phyloP scores from a whole-genome alignment of 2,113 vertebrate genomes.

The Spermophilus dauricus region DNA sequence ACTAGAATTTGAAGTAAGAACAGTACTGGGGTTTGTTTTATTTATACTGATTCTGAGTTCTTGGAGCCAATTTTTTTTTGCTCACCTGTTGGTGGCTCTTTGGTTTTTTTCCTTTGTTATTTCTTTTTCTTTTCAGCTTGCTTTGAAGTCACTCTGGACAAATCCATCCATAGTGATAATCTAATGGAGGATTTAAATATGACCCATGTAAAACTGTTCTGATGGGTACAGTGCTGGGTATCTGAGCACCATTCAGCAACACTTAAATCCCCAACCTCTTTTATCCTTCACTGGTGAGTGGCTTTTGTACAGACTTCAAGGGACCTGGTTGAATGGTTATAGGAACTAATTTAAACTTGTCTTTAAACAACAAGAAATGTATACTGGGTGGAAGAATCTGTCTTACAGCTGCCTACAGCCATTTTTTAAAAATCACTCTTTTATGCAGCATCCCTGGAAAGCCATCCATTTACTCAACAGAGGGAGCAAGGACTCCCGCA shows the following conservation, averaged over 20 bases:
- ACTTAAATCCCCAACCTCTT: background rate
- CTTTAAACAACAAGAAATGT: slow-evolving; percentile 63
- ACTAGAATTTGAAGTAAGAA: background rate
- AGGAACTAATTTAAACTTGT: slow-evolving; percentile 63
- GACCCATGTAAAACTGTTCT: background rate
- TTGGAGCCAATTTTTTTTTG: background rate
- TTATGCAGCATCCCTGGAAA: slow-evolving; percentile 38
- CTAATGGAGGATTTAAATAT: background rate
- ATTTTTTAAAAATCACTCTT: slow-evolving; percentile 49
- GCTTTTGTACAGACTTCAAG: background rate
- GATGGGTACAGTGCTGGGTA: background rate
- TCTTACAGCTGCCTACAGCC: background rate
- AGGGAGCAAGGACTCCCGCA: slow-evolving; percentile 57
- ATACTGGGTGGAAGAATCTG: slow-evolving; percentile 21
- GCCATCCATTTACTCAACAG: slow-evolving; percentile 62
- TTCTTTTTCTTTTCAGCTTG: background rate
- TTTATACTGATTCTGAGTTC: slow-evolving; percentile 30
- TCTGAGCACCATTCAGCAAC: background rate
- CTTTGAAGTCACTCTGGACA: slow-evolving; percentile 16
- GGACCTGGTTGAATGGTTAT: background rate
- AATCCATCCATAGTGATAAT: background rate
- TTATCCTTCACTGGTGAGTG: slow-evolving; percentile 1
- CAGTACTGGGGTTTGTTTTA: background rate
- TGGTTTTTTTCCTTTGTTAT: background rate
- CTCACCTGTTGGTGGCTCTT: background rate